Evolutionary conservation across 2,113 vertebrate species (phyloP).

Genomic region (Corythoichthys haematopterus): DNA sequence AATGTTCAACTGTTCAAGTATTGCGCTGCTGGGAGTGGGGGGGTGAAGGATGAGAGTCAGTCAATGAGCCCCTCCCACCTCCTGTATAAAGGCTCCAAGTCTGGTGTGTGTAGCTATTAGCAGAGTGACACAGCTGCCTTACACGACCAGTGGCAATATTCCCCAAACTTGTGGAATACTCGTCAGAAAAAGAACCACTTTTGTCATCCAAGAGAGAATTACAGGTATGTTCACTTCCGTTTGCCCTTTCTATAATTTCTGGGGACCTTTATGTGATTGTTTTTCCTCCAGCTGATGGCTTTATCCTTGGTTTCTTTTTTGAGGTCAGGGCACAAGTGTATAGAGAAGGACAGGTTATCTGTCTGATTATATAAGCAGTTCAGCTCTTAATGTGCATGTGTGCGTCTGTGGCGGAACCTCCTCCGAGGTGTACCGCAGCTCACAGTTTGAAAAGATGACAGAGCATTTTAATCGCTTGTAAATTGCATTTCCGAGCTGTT

Average conservation of each 20-base stretch:
- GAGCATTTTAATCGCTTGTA: background rate
- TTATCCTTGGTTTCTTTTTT: constrained; percentile 57
- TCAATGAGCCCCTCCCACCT: constrained; percentile 71
- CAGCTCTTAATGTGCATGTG: constrained; percentile 31
- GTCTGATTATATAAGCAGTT: constrained; percentile 61
- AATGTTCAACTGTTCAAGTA: background rate
- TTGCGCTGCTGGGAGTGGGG: constrained; percentile 2
- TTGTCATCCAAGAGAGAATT: constrained; percentile 40
- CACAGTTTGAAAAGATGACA: constrained; percentile 1
- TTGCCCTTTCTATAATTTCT: background rate
- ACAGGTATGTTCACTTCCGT: constrained; percentile 70
- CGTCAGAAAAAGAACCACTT: constrained; percentile 38
- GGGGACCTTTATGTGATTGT: constrained; percentile 19
- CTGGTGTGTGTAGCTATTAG: constrained; percentile 73
- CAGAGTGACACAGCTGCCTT: constrained; percentile 74
- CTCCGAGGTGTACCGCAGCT: constrained; percentile 27
- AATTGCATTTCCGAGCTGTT: constrained; percentile 17
- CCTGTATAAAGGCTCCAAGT: constrained; percentile 73
- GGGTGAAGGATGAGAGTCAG: constrained; percentile 60
- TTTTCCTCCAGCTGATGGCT: constrained; percentile 46
- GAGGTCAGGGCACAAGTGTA: constrained; percentile 60
- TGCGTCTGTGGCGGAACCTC: constrained; percentile 24
- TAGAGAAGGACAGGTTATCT: constrained; percentile 58
- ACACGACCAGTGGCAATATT: constrained; percentile 56
- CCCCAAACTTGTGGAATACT: constrained; percentile 69